phyloP scores from a whole-genome alignment of 2,888 invertebrate genomes.

The Clanis bilineata region DNA sequence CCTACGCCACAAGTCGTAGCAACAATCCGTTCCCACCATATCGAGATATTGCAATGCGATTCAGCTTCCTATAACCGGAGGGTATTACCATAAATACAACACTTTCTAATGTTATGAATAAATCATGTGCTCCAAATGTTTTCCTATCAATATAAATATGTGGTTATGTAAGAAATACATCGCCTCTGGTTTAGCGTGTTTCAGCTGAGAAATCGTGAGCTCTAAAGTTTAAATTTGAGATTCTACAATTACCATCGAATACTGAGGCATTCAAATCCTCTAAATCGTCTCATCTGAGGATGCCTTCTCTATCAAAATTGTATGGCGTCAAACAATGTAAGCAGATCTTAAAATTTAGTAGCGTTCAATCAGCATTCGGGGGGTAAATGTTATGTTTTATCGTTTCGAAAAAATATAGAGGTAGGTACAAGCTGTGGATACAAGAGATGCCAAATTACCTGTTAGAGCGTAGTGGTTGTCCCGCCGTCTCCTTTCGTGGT shows the following conservation, averaged over 20 bases:
- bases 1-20: neutral
- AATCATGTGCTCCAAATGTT: slow-evolving; percentile 22
- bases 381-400: neutral
- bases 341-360: too few relatives aligned
- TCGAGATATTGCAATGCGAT: slow-evolving; percentile 3
- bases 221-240: too few relatives aligned
- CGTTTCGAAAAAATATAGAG: too few relatives aligned
- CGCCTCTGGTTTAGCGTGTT: too few relatives aligned
- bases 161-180: neutral
- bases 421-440: neutral
- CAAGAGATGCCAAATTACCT: slow-evolving; percentile 61
- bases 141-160: neutral
- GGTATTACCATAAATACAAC: slow-evolving; percentile 5
- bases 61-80: neutral
- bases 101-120: slow-evolving; percentile 32
- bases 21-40: neutral
- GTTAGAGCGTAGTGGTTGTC: slow-evolving; percentile 84
- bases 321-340: too few relatives aligned
- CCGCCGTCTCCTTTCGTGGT: slow-evolving; percentile 85
- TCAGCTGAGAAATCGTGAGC: too few relatives aligned
- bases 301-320: too few relatives aligned
- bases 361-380: too few relatives aligned
- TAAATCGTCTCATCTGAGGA: too few relatives aligned
- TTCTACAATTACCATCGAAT: too few relatives aligned
- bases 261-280: too few relatives aligned